Conservation (phyloP, 2,888 invertebrate genomes). For the Tupiocoris notatus region DNA sequence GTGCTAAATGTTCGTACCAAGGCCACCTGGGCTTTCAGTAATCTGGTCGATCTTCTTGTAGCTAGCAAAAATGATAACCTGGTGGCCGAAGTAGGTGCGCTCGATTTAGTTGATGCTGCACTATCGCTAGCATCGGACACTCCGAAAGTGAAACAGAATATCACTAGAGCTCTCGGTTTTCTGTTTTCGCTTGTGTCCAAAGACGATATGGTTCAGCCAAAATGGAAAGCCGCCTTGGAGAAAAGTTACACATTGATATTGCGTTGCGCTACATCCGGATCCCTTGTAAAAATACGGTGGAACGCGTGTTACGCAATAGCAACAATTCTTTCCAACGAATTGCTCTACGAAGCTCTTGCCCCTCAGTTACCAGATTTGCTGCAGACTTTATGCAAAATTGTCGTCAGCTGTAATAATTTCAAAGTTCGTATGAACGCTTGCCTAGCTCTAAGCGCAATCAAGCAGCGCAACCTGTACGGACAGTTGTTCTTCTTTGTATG, state of each 20-base stretch:
- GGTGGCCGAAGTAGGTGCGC: constrained; percentile 1
- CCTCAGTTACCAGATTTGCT: constrained; percentile 62
- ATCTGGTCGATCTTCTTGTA: constrained; percentile 60
- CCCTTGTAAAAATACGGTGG: constrained; percentile 88
- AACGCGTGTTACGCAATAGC: constrained; percentile 88
- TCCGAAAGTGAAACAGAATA: constrained; percentile 63
- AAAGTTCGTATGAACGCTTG: constrained; percentile 89
- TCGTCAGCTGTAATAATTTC: constrained; percentile 74
- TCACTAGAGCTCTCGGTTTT: constrained; percentile 78
- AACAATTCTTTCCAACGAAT: constrained; percentile 63
- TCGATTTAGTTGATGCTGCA: constrained; percentile 20
- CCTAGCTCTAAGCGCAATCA: constrained; percentile 67
- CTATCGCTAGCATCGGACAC: constrained; percentile 35
- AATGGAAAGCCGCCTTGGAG: constrained; percentile 51
- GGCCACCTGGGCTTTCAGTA: constrained; percentile 84
- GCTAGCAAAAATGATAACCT: constrained; percentile 28
- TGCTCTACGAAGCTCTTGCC: constrained; percentile 50
- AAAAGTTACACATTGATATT: constrained; percentile 66
- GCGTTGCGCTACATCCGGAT: constrained; percentile 67
- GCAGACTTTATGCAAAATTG: constrained; percentile 63
- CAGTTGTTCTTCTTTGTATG: constrained; percentile 64
- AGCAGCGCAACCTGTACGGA: constrained; percentile 64
- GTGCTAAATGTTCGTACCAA: constrained; percentile 71
- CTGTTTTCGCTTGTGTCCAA: constrained; percentile 65
- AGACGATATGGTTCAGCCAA: constrained; percentile 57